Evolutionary conservation across 2,797 vertebrate genomes (phyloP).

Genomic region (Enteromius argenteus): DNA sequence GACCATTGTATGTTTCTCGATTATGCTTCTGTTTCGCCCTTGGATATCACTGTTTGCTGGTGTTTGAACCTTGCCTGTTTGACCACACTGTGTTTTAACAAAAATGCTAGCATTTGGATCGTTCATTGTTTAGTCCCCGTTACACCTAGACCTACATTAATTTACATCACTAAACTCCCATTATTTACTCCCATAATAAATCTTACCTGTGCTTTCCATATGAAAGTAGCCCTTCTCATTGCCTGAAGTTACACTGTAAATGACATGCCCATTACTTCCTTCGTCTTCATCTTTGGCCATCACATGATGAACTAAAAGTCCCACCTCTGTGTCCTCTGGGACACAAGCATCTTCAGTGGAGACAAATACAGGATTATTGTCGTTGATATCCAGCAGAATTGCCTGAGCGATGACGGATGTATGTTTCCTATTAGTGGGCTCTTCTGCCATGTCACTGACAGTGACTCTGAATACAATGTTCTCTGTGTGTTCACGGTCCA

Average conservation of each 20-base stretch:
- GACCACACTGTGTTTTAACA: too few relatives aligned
- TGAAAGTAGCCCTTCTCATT: conserved; percentile 81
- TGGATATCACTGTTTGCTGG: too few relatives aligned
- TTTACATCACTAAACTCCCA: background rate
- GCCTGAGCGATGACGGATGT: conserved; percentile 81
- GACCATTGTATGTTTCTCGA: too few relatives aligned
- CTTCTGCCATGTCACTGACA: conserved; percentile 82
- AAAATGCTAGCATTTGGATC: too few relatives aligned
- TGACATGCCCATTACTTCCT: conserved; percentile 82
- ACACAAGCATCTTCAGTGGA: conserved; percentile 74
- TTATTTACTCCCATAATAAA: background rate
- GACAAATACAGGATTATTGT: conserved; percentile 85
- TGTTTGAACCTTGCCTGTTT: too few relatives aligned
- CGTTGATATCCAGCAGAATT: conserved; percentile 88
- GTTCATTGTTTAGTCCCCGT: too few relatives aligned
- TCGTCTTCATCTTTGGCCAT: conserved; percentile 85
- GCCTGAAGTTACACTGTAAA: conserved; percentile 82
- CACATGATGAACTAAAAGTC: conserved; percentile 83
- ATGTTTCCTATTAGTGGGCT: conserved; percentile 73
- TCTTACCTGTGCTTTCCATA: conserved; percentile 87
- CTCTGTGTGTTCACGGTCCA: conserved; percentile 82
- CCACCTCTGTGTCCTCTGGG: conserved; percentile 83
- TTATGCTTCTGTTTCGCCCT: too few relatives aligned
- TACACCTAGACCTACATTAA: background rate
- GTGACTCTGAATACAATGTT: conserved; percentile 82